Conservation (phyloP, 2,888 invertebrate species). For the Ophion obscuratus region DNA sequence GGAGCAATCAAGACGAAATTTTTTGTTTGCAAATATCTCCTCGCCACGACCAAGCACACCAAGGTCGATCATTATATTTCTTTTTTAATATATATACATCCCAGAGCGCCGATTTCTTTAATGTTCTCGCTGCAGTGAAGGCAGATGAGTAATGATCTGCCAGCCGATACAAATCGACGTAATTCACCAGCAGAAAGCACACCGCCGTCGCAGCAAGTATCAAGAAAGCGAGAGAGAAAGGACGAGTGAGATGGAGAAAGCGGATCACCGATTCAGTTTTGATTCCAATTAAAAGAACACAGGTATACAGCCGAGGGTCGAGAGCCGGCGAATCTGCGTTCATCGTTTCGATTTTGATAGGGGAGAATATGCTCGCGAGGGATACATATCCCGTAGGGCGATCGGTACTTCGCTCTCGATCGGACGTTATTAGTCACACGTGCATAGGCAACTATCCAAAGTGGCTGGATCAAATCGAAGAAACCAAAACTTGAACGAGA, state of each 20-base stretch:
- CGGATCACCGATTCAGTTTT: conserved; percentile 80
- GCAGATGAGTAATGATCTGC: conserved; percentile 81
- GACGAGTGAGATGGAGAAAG: background rate
- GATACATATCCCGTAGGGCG: conserved; percentile 70
- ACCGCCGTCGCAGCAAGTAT: conserved; percentile 33
- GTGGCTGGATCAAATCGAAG: background rate
- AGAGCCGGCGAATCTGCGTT: conserved; percentile 69
- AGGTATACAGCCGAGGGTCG: conserved; percentile 74
- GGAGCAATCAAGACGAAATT: conserved; percentile 55
- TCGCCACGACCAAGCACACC: conserved; percentile 35
- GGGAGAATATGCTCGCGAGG: conserved; percentile 67
- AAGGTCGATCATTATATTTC: conserved; percentile 59
- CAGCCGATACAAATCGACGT: conserved; percentile 82
- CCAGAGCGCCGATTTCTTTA: conserved; percentile 75
- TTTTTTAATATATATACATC: conserved; percentile 43
- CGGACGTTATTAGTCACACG: conserved; percentile 73
- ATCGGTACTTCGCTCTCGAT: conserved; percentile 74
- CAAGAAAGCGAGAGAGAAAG: background rate
- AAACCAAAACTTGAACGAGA: conserved; percentile 41
- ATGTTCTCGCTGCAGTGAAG: conserved; percentile 71
- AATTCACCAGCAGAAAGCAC: conserved; percentile 79
- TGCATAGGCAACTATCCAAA: conserved; percentile 12
- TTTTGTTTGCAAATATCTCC: conserved; percentile 36
- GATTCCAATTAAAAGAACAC: conserved; percentile 83
- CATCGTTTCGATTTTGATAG: conserved; percentile 55